Conservation (phyloP, 2,888 invertebrate species). For the Nemapogon koenigi region DNA sequence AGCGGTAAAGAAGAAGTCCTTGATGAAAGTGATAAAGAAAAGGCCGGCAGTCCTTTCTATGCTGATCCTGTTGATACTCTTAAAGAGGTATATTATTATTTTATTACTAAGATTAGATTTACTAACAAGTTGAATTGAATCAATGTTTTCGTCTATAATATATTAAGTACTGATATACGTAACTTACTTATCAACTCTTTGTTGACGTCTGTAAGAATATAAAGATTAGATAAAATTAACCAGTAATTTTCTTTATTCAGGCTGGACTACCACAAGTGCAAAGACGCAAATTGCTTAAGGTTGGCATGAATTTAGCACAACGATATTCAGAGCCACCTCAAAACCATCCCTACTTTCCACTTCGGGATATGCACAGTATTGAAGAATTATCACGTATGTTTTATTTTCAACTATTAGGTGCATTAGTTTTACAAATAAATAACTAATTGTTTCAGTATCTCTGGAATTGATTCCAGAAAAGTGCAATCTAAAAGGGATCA, state of each 20-base stretch:
- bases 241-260: slow-evolving; percentile 20
- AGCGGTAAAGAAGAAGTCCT: slow-evolving; percentile 30
- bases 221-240: background rate
- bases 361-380: slow-evolving; percentile 60
- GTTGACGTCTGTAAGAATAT: too few species aligned
- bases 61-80: slow-evolving; percentile 89
- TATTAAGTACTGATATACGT: too few species aligned
- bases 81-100: slow-evolving; percentile 53
- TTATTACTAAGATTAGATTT: too few species aligned
- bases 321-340: slow-evolving; percentile 69
- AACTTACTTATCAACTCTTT: too few species aligned
- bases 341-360: slow-evolving; percentile 53
- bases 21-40: slow-evolving; percentile 55
- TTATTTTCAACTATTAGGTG: too few species aligned
- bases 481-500: too few species aligned
- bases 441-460: too few species aligned
- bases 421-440: too few species aligned
- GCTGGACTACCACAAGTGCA: slow-evolving; percentile 49
- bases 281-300: slow-evolving; percentile 46
- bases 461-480: too few species aligned
- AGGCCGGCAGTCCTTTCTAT: slow-evolving; percentile 86
- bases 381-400: slow-evolving; percentile 58
- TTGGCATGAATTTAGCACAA: slow-evolving; percentile 54
- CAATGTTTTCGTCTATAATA: too few species aligned
- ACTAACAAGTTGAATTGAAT: too few species aligned